Percentiles rank a stretch among this genome's conserved stretches.
These are phyloP conservation scores for Mellivora capensis DNA, from an alignment of 2,113 vertebrate species.

Conservation along the genomic window DNA sequence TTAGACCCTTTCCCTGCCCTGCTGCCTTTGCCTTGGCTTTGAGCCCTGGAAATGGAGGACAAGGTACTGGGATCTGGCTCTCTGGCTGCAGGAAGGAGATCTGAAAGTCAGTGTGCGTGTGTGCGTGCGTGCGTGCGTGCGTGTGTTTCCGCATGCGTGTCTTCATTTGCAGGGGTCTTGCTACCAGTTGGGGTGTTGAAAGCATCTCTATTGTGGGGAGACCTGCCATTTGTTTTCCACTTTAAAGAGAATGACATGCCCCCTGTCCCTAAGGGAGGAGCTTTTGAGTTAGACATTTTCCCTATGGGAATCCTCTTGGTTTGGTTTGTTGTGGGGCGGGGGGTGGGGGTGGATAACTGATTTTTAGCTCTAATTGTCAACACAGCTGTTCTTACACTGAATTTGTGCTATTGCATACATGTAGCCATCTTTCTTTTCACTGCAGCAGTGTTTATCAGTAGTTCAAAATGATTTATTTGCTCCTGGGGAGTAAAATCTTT, in stretches of 20 bases:
- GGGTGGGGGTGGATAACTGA: neutral
- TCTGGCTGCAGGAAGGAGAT: neutral
- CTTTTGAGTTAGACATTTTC: slow-evolving; percentile 74
- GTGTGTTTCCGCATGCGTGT: neutral
- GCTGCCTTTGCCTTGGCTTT: neutral
- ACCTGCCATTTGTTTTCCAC: slow-evolving; percentile 43
- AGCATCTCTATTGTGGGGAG: slow-evolving; percentile 20
- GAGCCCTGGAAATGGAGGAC: neutral
- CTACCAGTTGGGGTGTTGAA: slow-evolving; percentile 12
- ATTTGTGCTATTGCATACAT: slow-evolving; percentile 65
- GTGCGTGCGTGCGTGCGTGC: neutral
- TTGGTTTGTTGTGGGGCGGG: slow-evolving; percentile 48
- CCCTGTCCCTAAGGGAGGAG: slow-evolving; percentile 56
- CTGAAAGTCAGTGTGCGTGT: neutral
- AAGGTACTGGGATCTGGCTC: neutral
- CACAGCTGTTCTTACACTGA: slow-evolving; percentile 43
- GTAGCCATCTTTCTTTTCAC: slow-evolving; percentile 69
- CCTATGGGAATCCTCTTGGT: slow-evolving; percentile 77
- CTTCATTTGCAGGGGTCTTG: slow-evolving; percentile 43
- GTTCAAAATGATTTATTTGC: slow-evolving; percentile 68
- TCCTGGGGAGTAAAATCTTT: slow-evolving; percentile 68
- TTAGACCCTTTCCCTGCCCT: neutral
- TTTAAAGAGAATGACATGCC: slow-evolving; percentile 41
- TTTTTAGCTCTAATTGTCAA: neutral
- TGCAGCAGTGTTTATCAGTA: slow-evolving; percentile 59